Base-by-base conservation (phyloP, 1,140 invertebrate genomes). In the Cotesia glomerata region DNA sequence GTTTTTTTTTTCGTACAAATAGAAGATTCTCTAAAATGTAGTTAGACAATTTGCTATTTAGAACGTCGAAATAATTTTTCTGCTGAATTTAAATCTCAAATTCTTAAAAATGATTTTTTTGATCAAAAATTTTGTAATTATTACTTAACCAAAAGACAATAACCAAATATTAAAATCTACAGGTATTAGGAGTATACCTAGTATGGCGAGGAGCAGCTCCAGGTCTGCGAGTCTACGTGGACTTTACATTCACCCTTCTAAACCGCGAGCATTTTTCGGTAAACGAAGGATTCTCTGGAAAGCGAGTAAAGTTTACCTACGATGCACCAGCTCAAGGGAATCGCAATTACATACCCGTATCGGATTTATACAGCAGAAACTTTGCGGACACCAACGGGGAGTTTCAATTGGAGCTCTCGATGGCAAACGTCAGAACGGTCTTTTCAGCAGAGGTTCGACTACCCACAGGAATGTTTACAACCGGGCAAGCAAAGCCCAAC, bases 211-310 rank as follows among this genome's bases (percentile, higher is more conserved):
- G 91, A 72, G 90, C 92, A 1, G 92, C 92, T 63, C 91, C 93
- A 72, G 92, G 90, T 69, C 91, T 95, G 86, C 88, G 92, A 34
- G 93, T 94, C 11, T 94, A 93, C 80, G 92, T 95, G 51, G 95
- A 96, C 84, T 95, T 94, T 80, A 92, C 92, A 14, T 95, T 96
- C 83, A 95, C 94, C 0, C 88, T 96, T 5, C 89, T 96, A 26
- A 96, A 95, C 80, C 90, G 93, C 9, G 94, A 95, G 75, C 94
- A 95, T 82, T 96, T 95, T 84, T 95, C 93, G 61, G 91, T 91
- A 73, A 96, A 95, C 84, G 94, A 95, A 80, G 90, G 91, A 2
- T 95, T 95, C 86, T 91, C 92, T 14, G 94, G 95, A 54, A 95
- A 94, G 82, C 91, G 93, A 80, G 90, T 91, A 32, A 92, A 92